These are phyloP conservation scores for Chrysemys picta DNA, from an alignment of 2,113 vertebrate species.

Conservation along the genomic window DNA sequence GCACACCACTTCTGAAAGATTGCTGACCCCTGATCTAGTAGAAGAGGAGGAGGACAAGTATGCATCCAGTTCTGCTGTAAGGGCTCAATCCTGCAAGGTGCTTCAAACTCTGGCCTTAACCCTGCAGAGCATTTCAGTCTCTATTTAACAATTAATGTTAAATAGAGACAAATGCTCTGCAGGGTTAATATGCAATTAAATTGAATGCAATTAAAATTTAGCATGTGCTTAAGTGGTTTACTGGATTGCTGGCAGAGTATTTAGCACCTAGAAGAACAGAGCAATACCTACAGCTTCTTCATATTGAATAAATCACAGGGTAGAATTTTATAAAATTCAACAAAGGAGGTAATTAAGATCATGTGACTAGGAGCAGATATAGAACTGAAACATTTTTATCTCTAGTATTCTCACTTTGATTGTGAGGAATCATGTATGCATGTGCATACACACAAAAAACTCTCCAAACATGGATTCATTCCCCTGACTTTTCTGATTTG, in stretches of 20 bases:
- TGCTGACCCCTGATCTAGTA: not conserved
- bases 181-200: no score
- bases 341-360: not conserved
- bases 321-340: not conserved
- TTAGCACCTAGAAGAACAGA: not conserved
- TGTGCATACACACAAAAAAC: not conserved
- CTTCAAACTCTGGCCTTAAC: not conserved
- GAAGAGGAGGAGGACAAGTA: not conserved
- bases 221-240: not conserved
- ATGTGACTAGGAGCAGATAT: not conserved
- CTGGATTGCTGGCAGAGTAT: slow-evolving; percentile 15
- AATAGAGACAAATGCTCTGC: no score
- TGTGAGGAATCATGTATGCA: not conserved
- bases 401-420: not conserved
- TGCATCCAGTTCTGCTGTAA: not conserved
- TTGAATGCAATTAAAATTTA: not conserved
- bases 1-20: no score
- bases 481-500: no score
- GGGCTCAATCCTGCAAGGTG: not conserved
- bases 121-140: not conserved
- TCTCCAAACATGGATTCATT: not conserved
- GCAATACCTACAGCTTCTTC: not conserved
- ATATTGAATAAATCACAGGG: slow-evolving; percentile 10
- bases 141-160: not conserved
- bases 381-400: not conserved